Conservation (phyloP, 2,113 vertebrate species). For the Channa argus region DNA sequence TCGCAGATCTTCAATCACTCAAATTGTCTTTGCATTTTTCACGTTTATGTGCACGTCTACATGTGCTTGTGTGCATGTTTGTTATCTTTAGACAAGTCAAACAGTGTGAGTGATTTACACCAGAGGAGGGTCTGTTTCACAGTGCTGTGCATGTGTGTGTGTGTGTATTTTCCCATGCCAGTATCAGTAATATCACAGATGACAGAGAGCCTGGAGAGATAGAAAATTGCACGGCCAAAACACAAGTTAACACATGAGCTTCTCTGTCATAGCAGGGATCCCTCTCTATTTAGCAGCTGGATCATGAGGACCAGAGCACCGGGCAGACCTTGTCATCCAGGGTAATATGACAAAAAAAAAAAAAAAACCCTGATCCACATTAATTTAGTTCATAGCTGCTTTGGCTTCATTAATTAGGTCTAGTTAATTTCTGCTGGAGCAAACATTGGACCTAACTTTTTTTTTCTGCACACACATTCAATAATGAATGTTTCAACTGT, state of each 20-base stretch:
- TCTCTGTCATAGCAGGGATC: conserved; percentile 59
- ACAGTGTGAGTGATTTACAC: conserved; percentile 41
- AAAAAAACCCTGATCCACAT: background rate
- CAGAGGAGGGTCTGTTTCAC: conserved; percentile 31
- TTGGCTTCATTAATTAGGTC: background rate
- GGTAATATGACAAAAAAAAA: background rate
- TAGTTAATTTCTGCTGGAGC: no score
- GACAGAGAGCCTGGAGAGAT: conserved; percentile 33
- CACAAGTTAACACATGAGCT: conserved; percentile 50
- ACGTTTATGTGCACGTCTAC: conserved; percentile 15
- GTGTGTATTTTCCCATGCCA: conserved; percentile 35
- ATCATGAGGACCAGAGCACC: conserved; percentile 61
- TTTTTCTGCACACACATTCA: no score
- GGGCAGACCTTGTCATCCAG: conserved; percentile 64
- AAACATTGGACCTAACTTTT: background rate
- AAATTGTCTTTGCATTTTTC: conserved; percentile 15
- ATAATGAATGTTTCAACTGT: background rate
- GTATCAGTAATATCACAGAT: conserved; percentile 55
- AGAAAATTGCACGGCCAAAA: conserved; percentile 29
- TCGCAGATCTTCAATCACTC: conserved; percentile 33
- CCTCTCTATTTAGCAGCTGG: conserved; percentile 51
- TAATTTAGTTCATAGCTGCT: background rate
- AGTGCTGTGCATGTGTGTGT: conserved; percentile 1
- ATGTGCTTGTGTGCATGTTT: conserved; percentile 14
- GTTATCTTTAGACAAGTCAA: conserved; percentile 48